Evolutionary conservation across 2,113 vertebrate species (phyloP), one percentile per base, ranked within the genome.

Genomic region (Lota lota): DNA sequence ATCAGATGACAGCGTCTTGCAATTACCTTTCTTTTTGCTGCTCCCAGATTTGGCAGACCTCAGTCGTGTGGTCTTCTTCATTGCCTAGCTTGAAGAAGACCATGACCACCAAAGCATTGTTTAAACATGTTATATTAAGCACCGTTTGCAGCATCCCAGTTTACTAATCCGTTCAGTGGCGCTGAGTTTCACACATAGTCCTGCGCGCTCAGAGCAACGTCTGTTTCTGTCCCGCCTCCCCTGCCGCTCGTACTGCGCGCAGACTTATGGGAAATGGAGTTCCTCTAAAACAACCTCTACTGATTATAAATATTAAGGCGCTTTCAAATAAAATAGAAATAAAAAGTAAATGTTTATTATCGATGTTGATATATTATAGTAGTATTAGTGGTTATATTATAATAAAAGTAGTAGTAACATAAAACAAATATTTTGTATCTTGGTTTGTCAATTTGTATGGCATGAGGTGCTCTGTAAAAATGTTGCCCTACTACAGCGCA

Each of bases 31-130:
- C 64, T 64, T 89, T 74, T 68, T 89, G 71, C 64, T 81, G 76
- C 67, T 67, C 72, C 84, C 87, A 51, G 72, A 15, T 77, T 77
- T 90, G 12, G 68, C 61, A 20, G 72, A 18, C 65, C 77, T 87
- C 3, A 66, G 61, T 56, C 79, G 89, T 74, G 81, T 89, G 81
- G 75, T 89, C 80, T 92, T 92, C 93, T 92, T 92, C 93, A 93
- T 93, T 18, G 47, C 82, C 78, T 69, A 64, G 67, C 28, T 70
- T 57, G 79, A 10, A 18, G 24, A 56, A 50, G 4, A 21, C n/a
- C 33, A 59, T 4, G 24, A 33, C 28, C 28, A 33, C 28, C 12
- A 51, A 53, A 12, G 61, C 36, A 19, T 19, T 24, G 24, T 19
- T 5, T 62, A 28, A 16, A 28, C 22, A 62, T 15, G 12, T 62